A percentile compares a stretch with the other conserved stretches of the same genome.
Conservation (phyloP, 64 coral and sea anemone species). For the Montipora capricornis region DNA sequence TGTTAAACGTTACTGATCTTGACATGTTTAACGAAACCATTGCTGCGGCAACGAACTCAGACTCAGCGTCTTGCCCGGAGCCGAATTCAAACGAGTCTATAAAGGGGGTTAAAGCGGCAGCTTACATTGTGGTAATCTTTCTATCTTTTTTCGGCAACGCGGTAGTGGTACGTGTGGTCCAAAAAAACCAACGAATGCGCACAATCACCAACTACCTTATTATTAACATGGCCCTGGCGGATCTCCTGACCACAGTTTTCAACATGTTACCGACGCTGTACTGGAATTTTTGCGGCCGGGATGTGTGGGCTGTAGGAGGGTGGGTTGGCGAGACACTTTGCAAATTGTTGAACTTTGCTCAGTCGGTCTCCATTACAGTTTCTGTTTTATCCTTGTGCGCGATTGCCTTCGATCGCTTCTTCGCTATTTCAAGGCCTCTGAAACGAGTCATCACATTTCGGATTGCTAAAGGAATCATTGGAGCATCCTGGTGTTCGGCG, state of each 20-base stretch:
- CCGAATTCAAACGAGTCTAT: not conserved
- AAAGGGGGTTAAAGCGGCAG: slow-evolving; percentile 51
- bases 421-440: slow-evolving; percentile 61
- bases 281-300: slow-evolving; percentile 35
- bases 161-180: slow-evolving; percentile 52
- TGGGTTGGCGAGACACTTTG: slow-evolving; percentile 58
- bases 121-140: slow-evolving; percentile 32
- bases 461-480: slow-evolving; percentile 31
- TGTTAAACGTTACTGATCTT: not conserved
- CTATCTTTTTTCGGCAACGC: slow-evolving; percentile 62
- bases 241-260: slow-evolving; percentile 69
- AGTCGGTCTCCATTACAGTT: slow-evolving; percentile 42
- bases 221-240: slow-evolving; percentile 60
- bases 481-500: slow-evolving; percentile 31
- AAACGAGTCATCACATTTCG: slow-evolving; percentile 69
- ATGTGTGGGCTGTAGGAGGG: slow-evolving; percentile 57
- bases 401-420: slow-evolving; percentile 74
- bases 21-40: slow-evolving; percentile 28
- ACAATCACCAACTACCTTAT: slow-evolving; percentile 72
- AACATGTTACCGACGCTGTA: slow-evolving; percentile 73
- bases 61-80: slow-evolving; percentile 27
- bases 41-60: not conserved
- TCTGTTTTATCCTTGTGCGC: slow-evolving; percentile 61
- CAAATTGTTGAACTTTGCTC: slow-evolving; percentile 58
- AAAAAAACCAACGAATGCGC: slow-evolving; percentile 53